phyloP scores from a whole-genome alignment of 2,888 invertebrate genomes.

The Trichogramma evanescens region DNA sequence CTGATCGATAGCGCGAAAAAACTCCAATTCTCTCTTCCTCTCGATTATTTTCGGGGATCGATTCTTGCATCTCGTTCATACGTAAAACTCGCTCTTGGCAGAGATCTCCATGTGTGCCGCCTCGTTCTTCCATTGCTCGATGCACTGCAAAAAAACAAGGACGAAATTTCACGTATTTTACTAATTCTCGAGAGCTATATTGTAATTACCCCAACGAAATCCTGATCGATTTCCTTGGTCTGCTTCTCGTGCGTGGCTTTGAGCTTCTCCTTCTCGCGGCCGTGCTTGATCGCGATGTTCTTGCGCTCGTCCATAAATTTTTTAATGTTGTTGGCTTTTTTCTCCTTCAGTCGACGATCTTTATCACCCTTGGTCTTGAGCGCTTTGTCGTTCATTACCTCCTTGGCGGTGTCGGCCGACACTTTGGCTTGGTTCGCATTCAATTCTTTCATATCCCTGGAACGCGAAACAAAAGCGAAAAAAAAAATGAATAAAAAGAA shows the following conservation, averaged over 20 bases:
- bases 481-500: not conserved
- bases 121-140: constrained; percentile 48
- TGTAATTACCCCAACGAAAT: constrained; percentile 45
- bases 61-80: constrained; percentile 25
- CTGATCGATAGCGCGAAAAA: too few relatives aligned
- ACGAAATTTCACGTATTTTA: not conserved
- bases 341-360: constrained; percentile 56
- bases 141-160: constrained; percentile 36
- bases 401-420: constrained; percentile 61
- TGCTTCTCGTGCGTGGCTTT: constrained; percentile 56
- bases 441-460: constrained; percentile 60
- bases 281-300: constrained; percentile 52
- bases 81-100: constrained; percentile 49
- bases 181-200: not conserved
- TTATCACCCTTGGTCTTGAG: constrained; percentile 62
- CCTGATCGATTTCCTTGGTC: constrained; percentile 48
- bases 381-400: constrained; percentile 58
- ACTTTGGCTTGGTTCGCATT: constrained; percentile 59
- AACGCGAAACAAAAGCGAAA: not conserved
- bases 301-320: constrained; percentile 60
- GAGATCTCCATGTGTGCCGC: constrained; percentile 46
- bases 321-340: constrained; percentile 60
- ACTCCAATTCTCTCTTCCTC: too few relatives aligned
- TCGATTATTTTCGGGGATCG: too few relatives aligned
- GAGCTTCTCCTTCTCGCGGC: constrained; percentile 54